These are phyloP conservation scores for Heterocephalus glaber DNA, from an alignment of 2,113 vertebrate species.

Conservation along the genomic window DNA sequence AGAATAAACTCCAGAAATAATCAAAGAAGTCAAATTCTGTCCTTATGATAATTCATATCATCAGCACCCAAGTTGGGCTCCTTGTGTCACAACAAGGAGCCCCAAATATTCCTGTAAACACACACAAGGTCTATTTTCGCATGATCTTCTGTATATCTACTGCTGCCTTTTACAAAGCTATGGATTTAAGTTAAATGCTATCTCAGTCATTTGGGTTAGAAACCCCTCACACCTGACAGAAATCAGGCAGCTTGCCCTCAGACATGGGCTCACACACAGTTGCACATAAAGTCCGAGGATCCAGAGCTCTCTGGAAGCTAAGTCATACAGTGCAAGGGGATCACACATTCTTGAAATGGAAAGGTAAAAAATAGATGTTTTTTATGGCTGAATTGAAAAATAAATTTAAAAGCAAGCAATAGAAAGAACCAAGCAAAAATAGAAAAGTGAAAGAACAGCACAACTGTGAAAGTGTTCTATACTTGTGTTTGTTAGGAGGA, in stretches of 20 bases:
- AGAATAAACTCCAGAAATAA: conserved; percentile 29
- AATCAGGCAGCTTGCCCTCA: not conserved
- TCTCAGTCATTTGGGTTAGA: not conserved
- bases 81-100: not conserved
- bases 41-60: not conserved
- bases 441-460: not conserved
- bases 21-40: not conserved
- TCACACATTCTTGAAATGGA: not conserved
- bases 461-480: not conserved
- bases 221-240: not conserved
- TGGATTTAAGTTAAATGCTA: not conserved
- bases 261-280: not conserved
- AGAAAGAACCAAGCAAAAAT: not conserved
- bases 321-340: not conserved
- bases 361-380: not conserved
- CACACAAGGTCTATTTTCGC: not conserved
- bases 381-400: not conserved
- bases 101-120: not conserved
- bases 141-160: not conserved
- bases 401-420: conserved; percentile 21
- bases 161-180: not conserved
- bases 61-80: not conserved
- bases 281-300: not conserved
- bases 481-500: not conserved
- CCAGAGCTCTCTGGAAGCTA: not conserved